These are phyloP conservation scores for Pantala flavescens DNA, from an alignment of 1,140 invertebrate genomes.

Conservation along the genomic window DNA sequence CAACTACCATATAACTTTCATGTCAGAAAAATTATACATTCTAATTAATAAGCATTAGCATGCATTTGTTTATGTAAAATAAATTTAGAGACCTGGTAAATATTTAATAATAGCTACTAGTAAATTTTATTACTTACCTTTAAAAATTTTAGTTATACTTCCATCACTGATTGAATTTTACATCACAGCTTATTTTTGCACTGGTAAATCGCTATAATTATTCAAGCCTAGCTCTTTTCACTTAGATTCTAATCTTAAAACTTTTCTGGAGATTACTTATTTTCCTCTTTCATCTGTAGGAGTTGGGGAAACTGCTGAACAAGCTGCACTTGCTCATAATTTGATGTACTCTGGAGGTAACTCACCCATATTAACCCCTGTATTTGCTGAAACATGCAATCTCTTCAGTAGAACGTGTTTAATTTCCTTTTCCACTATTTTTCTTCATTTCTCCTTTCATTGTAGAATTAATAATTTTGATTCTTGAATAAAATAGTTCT, in stretches of 20 bases:
- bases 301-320: conserved; percentile 62
- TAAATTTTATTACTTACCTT: too few species aligned
- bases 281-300: conserved; percentile 38
- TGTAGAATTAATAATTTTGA: not conserved
- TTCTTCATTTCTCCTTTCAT: conserved; percentile 16
- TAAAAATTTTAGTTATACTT: too few species aligned
- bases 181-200: too few species aligned
- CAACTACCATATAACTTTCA: too few species aligned
- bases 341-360: conserved; percentile 74
- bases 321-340: conserved; percentile 69
- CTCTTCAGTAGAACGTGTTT: conserved; percentile 8
- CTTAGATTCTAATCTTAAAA: not conserved
- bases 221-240: too few species aligned
- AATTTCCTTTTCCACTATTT: conserved; percentile 12
- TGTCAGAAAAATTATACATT: too few species aligned
- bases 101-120: too few species aligned
- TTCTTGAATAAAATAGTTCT: not conserved
- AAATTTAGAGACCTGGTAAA: too few species aligned
- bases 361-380: conserved; percentile 4
- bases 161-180: too few species aligned
- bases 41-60: too few species aligned
- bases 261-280: conserved; percentile 17
- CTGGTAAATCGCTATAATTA: too few species aligned
- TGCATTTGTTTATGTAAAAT: too few species aligned
- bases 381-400: not conserved